Base-by-base conservation (phyloP, 1,140 invertebrate species). In the Goniozus legneri region DNA sequence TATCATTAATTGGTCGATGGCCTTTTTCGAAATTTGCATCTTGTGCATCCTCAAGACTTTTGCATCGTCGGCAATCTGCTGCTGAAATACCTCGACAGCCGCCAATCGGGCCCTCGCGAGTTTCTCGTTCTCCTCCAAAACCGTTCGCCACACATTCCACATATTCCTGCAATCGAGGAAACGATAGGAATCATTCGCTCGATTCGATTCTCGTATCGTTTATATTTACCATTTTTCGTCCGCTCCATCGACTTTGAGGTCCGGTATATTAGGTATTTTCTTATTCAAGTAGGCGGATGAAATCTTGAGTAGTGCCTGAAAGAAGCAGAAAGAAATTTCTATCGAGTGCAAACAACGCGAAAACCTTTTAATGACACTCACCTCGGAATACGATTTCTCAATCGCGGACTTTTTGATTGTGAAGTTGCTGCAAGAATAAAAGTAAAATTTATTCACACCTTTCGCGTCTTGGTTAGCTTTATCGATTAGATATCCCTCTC, bases 371-470 rank as follows among this genome's bases (percentile, higher is more conserved):
- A n/a, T n/a, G n/a, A 19, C 16, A 43, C 54, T 64, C 81, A 92
- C 91, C 82, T 96, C 92, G 1, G 91, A 92, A 74, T 97, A 97
- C 12, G 91, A 91, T 69, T 94, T 96, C 73, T 97, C 94, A 55
- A 97, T 90, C 15, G 89, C 83, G 14, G 91, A 92, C 56, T 91
- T 83, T 69, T 95, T 94, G 64, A 95, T 85, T 30, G 88, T 89
- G 73, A 94, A 97, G 64, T 86, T 91, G 56, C 86, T 87, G 76
- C 44, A 82, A 82, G 52, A 63, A 44, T 19, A 57, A 54, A 49
- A 62, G n/a, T n/a, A n/a, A n/a, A n/a, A n/a, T n/a, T n/a, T n/a
- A n/a, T n/a, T n/a, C n/a, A n/a, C n/a, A n/a, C n/a, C n/a, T n/a
- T n/a, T n/a, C n/a, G n/a, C n/a, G n/a, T n/a, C n/a, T n/a, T n/a